Conservation (phyloP, 2,797 vertebrate species). For the Pangasius sanitwongsei region DNA sequence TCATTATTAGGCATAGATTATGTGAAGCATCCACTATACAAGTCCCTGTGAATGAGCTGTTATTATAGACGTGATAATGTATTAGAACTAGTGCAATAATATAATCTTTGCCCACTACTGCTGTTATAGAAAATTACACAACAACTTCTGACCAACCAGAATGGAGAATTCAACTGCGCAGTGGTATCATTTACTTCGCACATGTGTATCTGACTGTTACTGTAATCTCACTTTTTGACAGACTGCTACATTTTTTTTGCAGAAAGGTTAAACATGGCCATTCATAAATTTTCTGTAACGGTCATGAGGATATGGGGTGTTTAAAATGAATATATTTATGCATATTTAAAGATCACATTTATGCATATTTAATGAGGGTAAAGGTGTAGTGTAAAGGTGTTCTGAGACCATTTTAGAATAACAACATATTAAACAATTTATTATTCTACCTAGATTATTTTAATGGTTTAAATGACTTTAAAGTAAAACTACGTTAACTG, state of each 20-base stretch:
- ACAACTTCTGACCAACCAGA: not conserved
- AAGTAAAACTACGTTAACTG: no score
- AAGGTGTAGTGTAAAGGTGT: not conserved
- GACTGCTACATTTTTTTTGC: not conserved
- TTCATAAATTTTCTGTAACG: not conserved
- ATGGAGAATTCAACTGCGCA: not conserved
- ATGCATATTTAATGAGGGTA: not conserved
- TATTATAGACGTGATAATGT: not conserved
- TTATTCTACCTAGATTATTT: not conserved
- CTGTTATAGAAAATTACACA: not conserved
- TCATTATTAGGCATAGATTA: not conserved
- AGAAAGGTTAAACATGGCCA: not conserved
- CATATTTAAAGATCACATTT: conserved; percentile 10
- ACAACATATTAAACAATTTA: not conserved
- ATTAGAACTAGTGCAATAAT: not conserved
- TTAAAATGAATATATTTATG: conserved; percentile 13
- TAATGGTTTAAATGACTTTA: not conserved
- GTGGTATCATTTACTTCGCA: not conserved
- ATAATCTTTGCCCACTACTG: not conserved
- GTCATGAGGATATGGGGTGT: not conserved
- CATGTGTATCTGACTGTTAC: not conserved
- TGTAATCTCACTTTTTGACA: not conserved
- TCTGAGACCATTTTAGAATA: not conserved
- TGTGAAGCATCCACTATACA: not conserved
- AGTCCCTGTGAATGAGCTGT: not conserved